These are phyloP conservation scores for Ciconia nigra DNA, from an alignment of 2,797 vertebrate species.

Conservation along the genomic window DNA sequence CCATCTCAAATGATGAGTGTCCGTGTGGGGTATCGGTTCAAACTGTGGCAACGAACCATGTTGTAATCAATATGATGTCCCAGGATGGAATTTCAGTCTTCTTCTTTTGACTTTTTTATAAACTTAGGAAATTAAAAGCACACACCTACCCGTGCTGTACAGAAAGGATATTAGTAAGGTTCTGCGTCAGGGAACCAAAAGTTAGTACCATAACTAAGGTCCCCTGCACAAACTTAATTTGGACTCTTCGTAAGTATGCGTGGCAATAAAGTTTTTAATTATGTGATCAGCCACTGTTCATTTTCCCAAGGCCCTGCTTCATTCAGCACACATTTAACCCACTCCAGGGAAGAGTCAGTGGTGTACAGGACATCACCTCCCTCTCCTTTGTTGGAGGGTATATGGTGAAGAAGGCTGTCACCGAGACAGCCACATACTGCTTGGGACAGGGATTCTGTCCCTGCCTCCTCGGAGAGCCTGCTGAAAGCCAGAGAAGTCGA, in stretches of 20 bases:
- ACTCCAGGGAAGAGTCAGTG: background rate
- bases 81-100: conserved; percentile 57
- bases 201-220: background rate
- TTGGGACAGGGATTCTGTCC: background rate
- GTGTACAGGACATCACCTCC: too few relatives aligned
- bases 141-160: background rate
- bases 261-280: background rate
- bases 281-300: background rate
- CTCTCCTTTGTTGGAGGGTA: background rate
- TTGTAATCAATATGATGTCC: conserved; percentile 54
- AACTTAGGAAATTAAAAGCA: conserved; percentile 19
- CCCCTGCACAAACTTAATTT: background rate
- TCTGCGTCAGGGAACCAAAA: background rate
- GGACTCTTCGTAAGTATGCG: background rate
- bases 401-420: background rate
- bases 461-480: background rate
- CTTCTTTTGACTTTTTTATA: conserved; percentile 47
- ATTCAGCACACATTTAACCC: background rate
- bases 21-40: background rate
- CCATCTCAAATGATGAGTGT: conserved; percentile 44
- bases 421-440: background rate
- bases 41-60: background rate
- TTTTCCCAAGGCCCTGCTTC: background rate
- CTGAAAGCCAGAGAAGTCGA: background rate
- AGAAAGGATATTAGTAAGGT: background rate